Evolutionary conservation across 2,888 invertebrate species (phyloP), one percentile per base, ranked within the genome.

Genomic region (Rhogogaster chlorosoma): DNA sequence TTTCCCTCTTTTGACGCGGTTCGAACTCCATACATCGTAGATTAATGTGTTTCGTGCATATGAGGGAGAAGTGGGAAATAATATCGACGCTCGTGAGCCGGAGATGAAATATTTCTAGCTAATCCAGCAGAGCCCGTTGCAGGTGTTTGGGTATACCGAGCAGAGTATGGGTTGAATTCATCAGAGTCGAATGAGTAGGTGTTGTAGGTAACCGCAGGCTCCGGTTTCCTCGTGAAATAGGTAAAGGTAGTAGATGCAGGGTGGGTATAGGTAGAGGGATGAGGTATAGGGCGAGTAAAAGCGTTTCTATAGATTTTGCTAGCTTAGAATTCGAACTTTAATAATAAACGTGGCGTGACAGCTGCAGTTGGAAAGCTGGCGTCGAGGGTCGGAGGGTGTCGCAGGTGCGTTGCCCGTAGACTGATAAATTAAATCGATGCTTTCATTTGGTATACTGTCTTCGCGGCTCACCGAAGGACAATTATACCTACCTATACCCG

Each of bases 371-470:
- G 83, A 83, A 70, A 83, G 80, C 80, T 32, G 61, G 80, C 57
- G 61, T 83, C 45, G 83, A 83, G 70, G 83, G 67, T 83, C 67
- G 83, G 83, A 70, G 67, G 83, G 83, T 67, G 83, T 83, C 83
- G 83, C 83, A 83, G 83, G 83, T 83, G 83, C 83, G 83, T 83
- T 83, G 67, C 70, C 45, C 83, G 83, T 67, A 70, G 67, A 67
- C 70, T 83, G 83, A 83, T 83, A 83, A 83, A 83, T 83, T 83
- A 83, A 83, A 83, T 83, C 83, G 83, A 83, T 83, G 83, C 83
- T 83, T 83, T 83, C 83, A 83, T 83, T 83, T 83, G 83, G 67
- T 32, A 36, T 80, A 70, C 83, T 83, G 83, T 83, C 83, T 83
- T 83, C 70, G 67, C 70, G 80, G 80, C 80, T 80, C 80, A 80